Evolutionary conservation across 2,888 invertebrate genomes (phyloP), one percentile per base, ranked within the genome.

Genomic region (Cosmia pyralina): DNA sequence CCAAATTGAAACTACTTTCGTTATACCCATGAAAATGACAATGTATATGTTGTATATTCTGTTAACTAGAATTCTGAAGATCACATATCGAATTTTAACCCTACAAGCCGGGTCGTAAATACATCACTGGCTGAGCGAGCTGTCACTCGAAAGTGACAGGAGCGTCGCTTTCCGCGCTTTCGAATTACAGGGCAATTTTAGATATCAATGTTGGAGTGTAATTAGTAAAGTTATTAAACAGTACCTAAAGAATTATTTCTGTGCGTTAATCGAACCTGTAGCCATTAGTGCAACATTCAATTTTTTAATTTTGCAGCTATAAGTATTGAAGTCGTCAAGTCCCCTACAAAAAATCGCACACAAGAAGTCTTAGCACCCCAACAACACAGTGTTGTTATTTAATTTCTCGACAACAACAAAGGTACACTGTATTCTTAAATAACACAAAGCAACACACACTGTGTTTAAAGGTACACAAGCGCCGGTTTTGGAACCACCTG

Each of bases 401-500:
- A 46, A 63, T 72, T 71, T 59, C 41, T 48, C n/a, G 41, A n/a
- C 50, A 64, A 67, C 48, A 66, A 62, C 66, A 79, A 64, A 67
- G 17, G 38, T 55, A 71, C 66, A 70, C 66, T 38, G 10, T 70
- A n/a, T 71, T 75, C 77, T 69, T 66, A 77, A 58, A 82, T 58
- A 69, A 79, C 69, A 79, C 66, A 79, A 63, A 62, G 50, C 38
- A 58, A 75, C 64, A 69, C 57, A 65, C 53, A 22, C 44, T 50
- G 53, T 69, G 50, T 65, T 52, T 34, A 50, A 66, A 75, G 59
- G 68, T 57, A 75, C 53, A 84, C 67, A 81, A 60, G 34, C 53
- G 63, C 69, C 22, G 44, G 72, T 44, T 72, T 71, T 59, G 38
- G 22, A 78, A 75, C 79, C 85, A 87, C 84, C 79, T 85, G 85